Evolutionary conservation across 1,140 invertebrate species (phyloP), one percentile per base, ranked within the genome.

Genomic region (Zaprionus africanus): DNA sequence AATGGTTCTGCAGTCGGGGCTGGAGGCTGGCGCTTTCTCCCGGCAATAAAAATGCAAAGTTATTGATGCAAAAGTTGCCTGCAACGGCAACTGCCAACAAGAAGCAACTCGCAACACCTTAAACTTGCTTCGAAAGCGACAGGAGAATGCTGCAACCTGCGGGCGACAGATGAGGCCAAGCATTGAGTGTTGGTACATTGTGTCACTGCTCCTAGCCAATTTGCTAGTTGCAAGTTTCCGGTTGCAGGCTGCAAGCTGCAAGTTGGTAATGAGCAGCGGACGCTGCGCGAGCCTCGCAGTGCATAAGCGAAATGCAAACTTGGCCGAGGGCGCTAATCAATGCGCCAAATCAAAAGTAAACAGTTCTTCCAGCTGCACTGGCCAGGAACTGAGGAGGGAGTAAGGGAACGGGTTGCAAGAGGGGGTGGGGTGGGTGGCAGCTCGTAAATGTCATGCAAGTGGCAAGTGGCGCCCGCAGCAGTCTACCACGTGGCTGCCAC

Each of bases 241-340:
- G 46, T 24, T 12, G 19, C 46, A 13, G 3, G 43, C 13, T 17
- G 43, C 43, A 49, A 11, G 43, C 43, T 19, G 43, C 43, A 19
- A 12, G 46, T 59, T 54, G 41, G n/a, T 46, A 46, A 46, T 46
- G 41, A 46, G 59, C 66, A 75, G 66, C 59, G 59, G 72, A 76
- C 83, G 79, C 83, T 87, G 77, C 79, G 83, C 87, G 77, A 72
- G 62, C 84, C 71, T 65, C 43, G 77, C n/a, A 78, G 77, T 80
- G 73, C 84, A 88, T 88, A 83, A 87, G 83, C 88, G 88, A 88
- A 88, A 88, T 83, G 80, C 66, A 72, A 87, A 87, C 80, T 88
- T 88, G 78, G 81, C 26, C 28, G 26, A 22, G 6, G 46, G 63
- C 61, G 66, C 85, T 78, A 84, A 88, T 87, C 84, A 87, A 83